Evolutionary conservation across 2,888 invertebrate genomes (phyloP).

Genomic region (Stenurella melanura): DNA sequence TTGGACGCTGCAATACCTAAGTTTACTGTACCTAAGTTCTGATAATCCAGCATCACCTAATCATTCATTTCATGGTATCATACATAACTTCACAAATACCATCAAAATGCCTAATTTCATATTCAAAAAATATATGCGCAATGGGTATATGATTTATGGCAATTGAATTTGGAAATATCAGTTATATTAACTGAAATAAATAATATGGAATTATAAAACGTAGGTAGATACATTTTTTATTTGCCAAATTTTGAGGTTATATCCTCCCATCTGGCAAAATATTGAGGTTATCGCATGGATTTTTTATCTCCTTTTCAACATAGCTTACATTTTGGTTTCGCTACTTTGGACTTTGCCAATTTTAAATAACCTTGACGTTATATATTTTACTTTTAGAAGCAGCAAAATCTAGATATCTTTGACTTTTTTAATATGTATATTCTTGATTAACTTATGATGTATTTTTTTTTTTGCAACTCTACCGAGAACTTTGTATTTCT

Average conservation of each 20-base stretch:
- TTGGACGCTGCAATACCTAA: background rate
- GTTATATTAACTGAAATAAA: too few relatives aligned
- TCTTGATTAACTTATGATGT: background rate
- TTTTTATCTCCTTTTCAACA: background rate
- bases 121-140: too few relatives aligned
- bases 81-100: too few relatives aligned
- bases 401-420: background rate
- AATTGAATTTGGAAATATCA: too few relatives aligned
- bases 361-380: background rate
- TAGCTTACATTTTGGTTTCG: background rate
- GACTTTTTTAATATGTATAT: background rate
- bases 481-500: background rate
- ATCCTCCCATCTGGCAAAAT: background rate
- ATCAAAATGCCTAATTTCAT: too few relatives aligned
- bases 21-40: background rate
- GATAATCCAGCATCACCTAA: too few relatives aligned
- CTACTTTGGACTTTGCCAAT: background rate
- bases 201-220: too few relatives aligned
- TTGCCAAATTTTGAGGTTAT: background rate
- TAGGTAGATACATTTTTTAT: too few relatives aligned
- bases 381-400: background rate
- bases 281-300: too few relatives aligned
- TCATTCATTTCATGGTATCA: too few relatives aligned
- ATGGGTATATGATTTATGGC: too few relatives aligned
- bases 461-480: background rate